These are phyloP conservation scores for Drosophila meridionalis DNA, from an alignment of 2,888 invertebrate genomes.

Conservation along the genomic window DNA sequence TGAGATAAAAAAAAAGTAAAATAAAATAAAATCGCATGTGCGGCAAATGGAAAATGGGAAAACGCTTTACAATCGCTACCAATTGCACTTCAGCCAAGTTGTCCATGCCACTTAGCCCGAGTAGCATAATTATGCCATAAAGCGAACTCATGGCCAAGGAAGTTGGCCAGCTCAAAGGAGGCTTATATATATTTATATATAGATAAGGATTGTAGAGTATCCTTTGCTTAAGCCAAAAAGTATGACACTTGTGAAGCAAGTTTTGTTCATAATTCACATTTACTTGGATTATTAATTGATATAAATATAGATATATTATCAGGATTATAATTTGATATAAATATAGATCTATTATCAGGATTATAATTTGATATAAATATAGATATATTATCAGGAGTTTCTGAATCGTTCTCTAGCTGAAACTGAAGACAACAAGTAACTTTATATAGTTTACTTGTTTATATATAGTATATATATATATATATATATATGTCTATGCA, in stretches of 20 bases:
- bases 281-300: not conserved
- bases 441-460: too few relatives aligned
- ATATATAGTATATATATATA: too few relatives aligned
- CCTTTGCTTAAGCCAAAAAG: not conserved
- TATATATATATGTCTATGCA: too few relatives aligned
- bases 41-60: constrained; percentile 34
- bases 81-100: constrained; percentile 33
- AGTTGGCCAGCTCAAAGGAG: not conserved
- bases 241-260: not conserved
- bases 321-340: too few relatives aligned
- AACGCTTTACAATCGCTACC: constrained; percentile 40
- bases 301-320: too few relatives aligned
- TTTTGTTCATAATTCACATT: not conserved
- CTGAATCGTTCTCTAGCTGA: not conserved
- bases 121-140: constrained; percentile 51
- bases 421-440: not conserved
- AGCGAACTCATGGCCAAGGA: constrained; percentile 25
- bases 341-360: too few relatives aligned
- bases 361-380: not conserved
- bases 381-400: not conserved
- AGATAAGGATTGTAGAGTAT: not conserved
- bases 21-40: constrained; percentile 38
- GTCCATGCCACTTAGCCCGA: constrained; percentile 21
- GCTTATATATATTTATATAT: not conserved
- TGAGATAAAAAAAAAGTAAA: constrained; percentile 25